Percentiles rank a stretch among this genome's conserved stretches.
These are phyloP conservation scores for Acanthopagrus latus DNA, from an alignment of 2,797 vertebrate species.

Conservation along the genomic window DNA sequence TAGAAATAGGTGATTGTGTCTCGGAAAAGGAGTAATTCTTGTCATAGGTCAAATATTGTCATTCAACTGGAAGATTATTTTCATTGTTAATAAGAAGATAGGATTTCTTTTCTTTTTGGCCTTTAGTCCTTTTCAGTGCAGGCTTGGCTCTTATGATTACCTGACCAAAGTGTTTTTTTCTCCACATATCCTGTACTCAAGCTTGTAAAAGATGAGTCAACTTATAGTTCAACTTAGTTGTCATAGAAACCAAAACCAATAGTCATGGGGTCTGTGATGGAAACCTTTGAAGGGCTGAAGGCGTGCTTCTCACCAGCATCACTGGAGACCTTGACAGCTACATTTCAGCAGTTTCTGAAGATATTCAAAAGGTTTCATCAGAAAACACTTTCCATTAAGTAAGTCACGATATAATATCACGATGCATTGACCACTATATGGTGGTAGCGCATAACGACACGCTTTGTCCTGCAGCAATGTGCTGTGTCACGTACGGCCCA, in stretches of 20 bases:
- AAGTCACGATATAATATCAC: no score
- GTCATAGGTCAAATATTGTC: neutral
- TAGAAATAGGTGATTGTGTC: neutral
- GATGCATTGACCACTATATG: no score
- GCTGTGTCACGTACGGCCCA: no score
- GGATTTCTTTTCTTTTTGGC: neutral
- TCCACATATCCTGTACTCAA: slow-evolving; percentile 70
- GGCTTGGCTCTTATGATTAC: slow-evolving; percentile 30
- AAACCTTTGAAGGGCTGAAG: slow-evolving; percentile 79
- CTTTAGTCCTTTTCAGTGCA: neutral
- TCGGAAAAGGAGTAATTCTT: neutral
- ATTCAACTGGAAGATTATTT: neutral
- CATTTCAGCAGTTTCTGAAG: slow-evolving; percentile 42
- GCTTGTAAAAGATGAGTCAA: slow-evolving; percentile 84
- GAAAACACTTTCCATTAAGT: slow-evolving; percentile 12
- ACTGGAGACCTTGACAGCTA: slow-evolving; percentile 70
- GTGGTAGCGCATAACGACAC: no score
- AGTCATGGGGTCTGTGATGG: slow-evolving; percentile 79
- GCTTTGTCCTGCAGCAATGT: no score
- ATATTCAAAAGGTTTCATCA: slow-evolving; percentile 18
- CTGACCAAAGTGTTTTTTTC: slow-evolving; percentile 45
- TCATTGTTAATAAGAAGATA: slow-evolving; percentile 10
- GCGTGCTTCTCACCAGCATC: slow-evolving; percentile 58
- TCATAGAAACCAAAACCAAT: slow-evolving; percentile 88
- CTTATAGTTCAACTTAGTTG: slow-evolving; percentile 82